Percentiles rank a stretch among this genome's conserved stretches.
Conservation (phyloP, 1,140 invertebrate genomes). For the Drosophila azteca region DNA sequence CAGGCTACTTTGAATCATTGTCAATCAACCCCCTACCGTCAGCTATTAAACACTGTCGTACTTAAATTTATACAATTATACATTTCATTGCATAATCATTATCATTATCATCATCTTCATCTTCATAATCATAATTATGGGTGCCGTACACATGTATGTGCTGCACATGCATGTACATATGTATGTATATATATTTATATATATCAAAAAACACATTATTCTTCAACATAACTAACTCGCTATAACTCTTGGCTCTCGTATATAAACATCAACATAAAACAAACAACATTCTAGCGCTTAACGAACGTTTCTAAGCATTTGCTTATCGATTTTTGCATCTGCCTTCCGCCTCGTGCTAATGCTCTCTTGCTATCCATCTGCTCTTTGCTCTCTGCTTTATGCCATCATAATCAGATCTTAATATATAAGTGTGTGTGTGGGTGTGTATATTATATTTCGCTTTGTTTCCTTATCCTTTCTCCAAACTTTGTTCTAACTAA, state of each 20-base stretch:
- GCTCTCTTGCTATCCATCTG: constrained; percentile 5
- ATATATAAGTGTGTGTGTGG: constrained; percentile 52
- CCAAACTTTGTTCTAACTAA: constrained; percentile 78
- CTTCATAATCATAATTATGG: constrained; percentile 27
- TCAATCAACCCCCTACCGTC: constrained; percentile 13
- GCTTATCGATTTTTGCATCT: neutral
- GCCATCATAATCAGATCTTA: constrained; percentile 53
- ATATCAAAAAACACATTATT: constrained; percentile 70
- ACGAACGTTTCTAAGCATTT: constrained; percentile 52
- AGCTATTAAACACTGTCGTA: constrained; percentile 63
- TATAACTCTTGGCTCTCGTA: constrained; percentile 74
- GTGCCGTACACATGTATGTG: constrained; percentile 19
- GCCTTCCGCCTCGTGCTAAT: constrained; percentile 2
- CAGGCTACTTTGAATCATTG: no score
- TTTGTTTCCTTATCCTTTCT: constrained; percentile 34
- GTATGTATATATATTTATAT: constrained; percentile 43
- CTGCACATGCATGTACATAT: constrained; percentile 19
- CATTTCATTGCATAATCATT: constrained; percentile 18
- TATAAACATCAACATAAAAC: constrained; percentile 79
- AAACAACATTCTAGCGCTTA: constrained; percentile 75
- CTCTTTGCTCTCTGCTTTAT: constrained; percentile 25
- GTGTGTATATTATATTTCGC: constrained; percentile 30
- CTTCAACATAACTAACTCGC: constrained; percentile 77
- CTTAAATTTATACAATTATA: constrained; percentile 42
- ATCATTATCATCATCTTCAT: constrained; percentile 10